These are phyloP conservation scores for Schlechtendalia chinensis DNA, from an alignment of 1,140 invertebrate genomes.

Conservation along the genomic window DNA sequence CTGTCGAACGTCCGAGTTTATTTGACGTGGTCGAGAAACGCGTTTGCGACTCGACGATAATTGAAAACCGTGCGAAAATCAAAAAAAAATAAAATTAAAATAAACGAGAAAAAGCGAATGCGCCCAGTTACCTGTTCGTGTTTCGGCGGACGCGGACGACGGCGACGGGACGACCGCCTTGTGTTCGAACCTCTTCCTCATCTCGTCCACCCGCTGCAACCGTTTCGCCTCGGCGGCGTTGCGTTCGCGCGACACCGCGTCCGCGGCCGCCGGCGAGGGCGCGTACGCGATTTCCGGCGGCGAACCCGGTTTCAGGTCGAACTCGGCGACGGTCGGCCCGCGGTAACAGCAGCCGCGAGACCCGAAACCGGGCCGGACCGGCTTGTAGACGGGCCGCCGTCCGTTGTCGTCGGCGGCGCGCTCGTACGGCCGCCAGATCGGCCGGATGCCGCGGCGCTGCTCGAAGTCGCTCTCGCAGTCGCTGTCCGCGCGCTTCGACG, in stretches of 20 bases:
- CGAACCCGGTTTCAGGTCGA: conserved; percentile 29
- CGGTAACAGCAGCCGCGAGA: conserved; percentile 56
- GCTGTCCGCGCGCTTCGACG: too few species aligned
- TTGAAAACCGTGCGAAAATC: too few species aligned
- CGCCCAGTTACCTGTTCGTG: background rate
- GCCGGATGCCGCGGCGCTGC: conserved; percentile 62
- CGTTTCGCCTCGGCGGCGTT: conserved; percentile 56
- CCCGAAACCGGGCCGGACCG: conserved; percentile 62
- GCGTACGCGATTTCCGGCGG: conserved; percentile 28
- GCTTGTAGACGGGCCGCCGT: conserved; percentile 61
- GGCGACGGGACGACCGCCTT: conserved; percentile 52
- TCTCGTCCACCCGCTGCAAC: conserved; percentile 55
- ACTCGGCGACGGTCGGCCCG: too few species aligned
- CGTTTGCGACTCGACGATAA: too few species aligned
- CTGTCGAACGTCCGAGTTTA: too few species aligned
- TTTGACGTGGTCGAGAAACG: too few species aligned
- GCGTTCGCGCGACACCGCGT: background rate
- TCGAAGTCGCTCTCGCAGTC: conserved; percentile 77
- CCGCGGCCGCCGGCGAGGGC: background rate
- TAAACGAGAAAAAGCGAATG: background rate
- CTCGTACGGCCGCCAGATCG: conserved; percentile 63
- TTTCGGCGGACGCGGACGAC: background rate
- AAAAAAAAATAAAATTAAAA: too few species aligned
- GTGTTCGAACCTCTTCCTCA: conserved; percentile 56
- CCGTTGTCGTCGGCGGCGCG: conserved; percentile 58